Conservation (phyloP, 2,113 vertebrate species). For the Puffinus mauretanicus region DNA sequence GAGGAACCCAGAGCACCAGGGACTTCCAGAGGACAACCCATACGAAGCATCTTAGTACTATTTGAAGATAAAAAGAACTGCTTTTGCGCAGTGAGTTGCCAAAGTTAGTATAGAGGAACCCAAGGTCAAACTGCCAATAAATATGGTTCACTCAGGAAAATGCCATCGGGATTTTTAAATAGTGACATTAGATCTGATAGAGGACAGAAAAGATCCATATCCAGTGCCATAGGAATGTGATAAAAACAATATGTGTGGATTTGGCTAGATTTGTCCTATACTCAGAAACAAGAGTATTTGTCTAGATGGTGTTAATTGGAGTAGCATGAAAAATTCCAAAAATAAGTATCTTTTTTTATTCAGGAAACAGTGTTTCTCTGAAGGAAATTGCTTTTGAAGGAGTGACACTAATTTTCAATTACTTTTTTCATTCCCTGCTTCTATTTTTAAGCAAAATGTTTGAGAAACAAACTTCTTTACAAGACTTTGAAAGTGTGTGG, state of each 20-base stretch:
- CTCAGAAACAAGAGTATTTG: background rate
- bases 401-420: slow-evolving; percentile 9
- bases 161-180: background rate
- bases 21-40: background rate
- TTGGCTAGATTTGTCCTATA: background rate
- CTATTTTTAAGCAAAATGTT: background rate
- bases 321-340: background rate
- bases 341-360: background rate
- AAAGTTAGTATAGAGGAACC: background rate
- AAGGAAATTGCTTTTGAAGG: background rate
- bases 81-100: background rate
- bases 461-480: background rate
- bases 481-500: background rate
- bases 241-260: background rate
- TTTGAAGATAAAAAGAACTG: background rate
- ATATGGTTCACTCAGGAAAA: background rate
- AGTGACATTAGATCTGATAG: background rate
- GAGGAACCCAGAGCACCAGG: background rate
- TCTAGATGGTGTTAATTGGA: background rate
- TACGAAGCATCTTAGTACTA: accelerated
- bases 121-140: background rate
- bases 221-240: background rate
- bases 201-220: background rate
- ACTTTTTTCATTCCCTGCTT: background rate
- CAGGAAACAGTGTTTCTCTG: background rate